Percentiles rank a stretch among this genome's conserved stretches.
phyloP scores from a whole-genome alignment of 2,888 invertebrate species.

The Andrena minutula region DNA sequence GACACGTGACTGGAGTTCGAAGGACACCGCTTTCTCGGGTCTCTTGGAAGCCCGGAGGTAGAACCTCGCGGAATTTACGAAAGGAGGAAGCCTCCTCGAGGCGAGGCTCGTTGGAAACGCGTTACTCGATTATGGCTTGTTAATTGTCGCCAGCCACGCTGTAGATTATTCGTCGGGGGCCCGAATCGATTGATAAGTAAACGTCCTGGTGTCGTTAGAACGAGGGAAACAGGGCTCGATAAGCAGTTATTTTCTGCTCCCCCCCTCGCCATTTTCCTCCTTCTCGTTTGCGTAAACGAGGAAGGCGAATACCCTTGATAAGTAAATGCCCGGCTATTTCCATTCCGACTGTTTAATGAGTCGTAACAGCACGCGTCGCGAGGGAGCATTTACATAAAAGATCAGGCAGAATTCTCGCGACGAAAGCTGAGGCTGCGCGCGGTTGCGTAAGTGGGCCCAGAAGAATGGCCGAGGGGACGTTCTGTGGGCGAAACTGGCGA shows the following conservation, averaged over 20 bases:
- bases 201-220: slow-evolving; percentile 16
- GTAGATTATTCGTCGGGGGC: slow-evolving; percentile 17
- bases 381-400: slow-evolving; percentile 53
- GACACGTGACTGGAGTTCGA: slow-evolving; percentile 34
- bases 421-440: not conserved
- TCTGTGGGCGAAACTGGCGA: too few species aligned
- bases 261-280: not conserved
- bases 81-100: too few species aligned
- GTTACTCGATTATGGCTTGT: slow-evolving; percentile 8
- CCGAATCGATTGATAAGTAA: slow-evolving; percentile 53
- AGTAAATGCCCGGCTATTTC: slow-evolving; percentile 66
- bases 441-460: slow-evolving; percentile 12
- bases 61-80: slow-evolving; percentile 11
- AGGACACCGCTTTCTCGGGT: slow-evolving; percentile 20
- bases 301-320: slow-evolving; percentile 53
- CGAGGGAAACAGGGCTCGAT: slow-evolving; percentile 28
- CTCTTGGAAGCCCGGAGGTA: not conserved
- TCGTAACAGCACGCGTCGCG: slow-evolving; percentile 63
- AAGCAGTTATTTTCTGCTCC: slow-evolving; percentile 49
- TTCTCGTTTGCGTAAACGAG: slow-evolving; percentile 57
- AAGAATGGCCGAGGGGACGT: not conserved
- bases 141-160: slow-evolving; percentile 23
- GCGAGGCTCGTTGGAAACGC: not conserved
- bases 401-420: slow-evolving; percentile 45
- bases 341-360: slow-evolving; percentile 67